These are phyloP conservation scores for Spodoptera exigua DNA, from an alignment of 2,888 invertebrate genomes.

Conservation along the genomic window DNA sequence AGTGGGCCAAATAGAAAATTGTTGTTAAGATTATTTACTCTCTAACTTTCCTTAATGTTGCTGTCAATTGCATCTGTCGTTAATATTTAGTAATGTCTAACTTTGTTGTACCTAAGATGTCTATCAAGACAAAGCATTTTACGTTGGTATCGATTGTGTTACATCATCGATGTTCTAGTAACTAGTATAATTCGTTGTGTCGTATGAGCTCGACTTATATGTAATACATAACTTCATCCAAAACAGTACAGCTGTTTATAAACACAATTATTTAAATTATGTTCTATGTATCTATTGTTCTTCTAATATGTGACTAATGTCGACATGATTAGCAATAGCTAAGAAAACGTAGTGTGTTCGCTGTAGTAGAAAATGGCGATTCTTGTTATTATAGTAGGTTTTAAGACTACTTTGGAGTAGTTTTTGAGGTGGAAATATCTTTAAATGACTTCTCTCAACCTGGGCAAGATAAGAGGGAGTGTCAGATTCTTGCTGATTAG, in stretches of 20 bases:
- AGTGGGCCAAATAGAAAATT: no score
- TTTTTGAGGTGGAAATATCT: no score
- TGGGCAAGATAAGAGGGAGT: no score
- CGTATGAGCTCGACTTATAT: background rate
- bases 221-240: conserved; percentile 22
- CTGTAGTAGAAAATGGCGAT: no score
- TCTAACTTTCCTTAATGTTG: conserved; percentile 10
- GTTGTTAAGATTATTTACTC: no score
- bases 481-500: no score
- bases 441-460: no score
- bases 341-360: no score
- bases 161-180: conserved; percentile 26
- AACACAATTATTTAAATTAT: conserved; percentile 35
- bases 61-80: conserved; percentile 16
- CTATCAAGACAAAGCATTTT: conserved; percentile 30
- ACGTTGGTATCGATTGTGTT: conserved; percentile 14
- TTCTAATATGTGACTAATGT: conserved; percentile 5
- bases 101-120: no score
- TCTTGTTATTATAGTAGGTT: no score
- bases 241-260: conserved; percentile 36
- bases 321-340: no score
- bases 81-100: conserved; percentile 1
- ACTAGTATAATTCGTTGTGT: conserved; percentile 16
- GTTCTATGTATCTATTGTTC: conserved; percentile 17
- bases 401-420: no score